A percentile compares a stretch with the other conserved stretches of the same genome.
Conservation (phyloP, 64 coral and sea anemone species). For the Montipora cactus region DNA sequence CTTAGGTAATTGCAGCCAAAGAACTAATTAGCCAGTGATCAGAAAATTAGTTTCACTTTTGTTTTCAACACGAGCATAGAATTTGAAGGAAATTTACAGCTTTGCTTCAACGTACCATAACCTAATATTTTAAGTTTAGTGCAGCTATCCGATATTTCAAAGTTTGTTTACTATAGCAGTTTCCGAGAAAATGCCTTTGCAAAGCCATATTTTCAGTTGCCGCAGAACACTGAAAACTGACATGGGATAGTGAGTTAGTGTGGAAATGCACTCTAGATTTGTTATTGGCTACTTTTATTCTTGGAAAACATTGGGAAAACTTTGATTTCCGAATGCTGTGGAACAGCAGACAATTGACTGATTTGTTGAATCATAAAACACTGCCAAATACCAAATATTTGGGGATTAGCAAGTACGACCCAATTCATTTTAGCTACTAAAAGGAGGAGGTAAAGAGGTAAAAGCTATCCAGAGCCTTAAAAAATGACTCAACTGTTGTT, state of each 20-base stretch:
- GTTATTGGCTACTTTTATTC: too few species aligned
- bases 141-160: not conserved
- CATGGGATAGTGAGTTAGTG: too few species aligned
- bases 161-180: not conserved
- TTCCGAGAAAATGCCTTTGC: slow-evolving; percentile 10
- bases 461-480: not conserved
- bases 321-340: too few species aligned
- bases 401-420: not conserved
- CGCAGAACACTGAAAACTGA: not conserved
- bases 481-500: not conserved
- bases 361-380: not conserved
- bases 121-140: too few species aligned
- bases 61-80: not conserved
- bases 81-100: too few species aligned
- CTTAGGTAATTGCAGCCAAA: not conserved
- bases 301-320: too few species aligned
- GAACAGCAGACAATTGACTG: too few species aligned
- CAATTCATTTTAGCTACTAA: not conserved
- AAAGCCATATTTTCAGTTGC: not conserved
- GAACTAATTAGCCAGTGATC: not conserved
- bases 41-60: not conserved
- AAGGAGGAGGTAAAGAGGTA: not conserved
- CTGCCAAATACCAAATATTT: not conserved
- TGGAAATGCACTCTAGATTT: too few species aligned
- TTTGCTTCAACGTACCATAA: too few species aligned